phyloP scores from a whole-genome alignment of 1,140 invertebrate genomes.

The Drosophila navojoa region DNA sequence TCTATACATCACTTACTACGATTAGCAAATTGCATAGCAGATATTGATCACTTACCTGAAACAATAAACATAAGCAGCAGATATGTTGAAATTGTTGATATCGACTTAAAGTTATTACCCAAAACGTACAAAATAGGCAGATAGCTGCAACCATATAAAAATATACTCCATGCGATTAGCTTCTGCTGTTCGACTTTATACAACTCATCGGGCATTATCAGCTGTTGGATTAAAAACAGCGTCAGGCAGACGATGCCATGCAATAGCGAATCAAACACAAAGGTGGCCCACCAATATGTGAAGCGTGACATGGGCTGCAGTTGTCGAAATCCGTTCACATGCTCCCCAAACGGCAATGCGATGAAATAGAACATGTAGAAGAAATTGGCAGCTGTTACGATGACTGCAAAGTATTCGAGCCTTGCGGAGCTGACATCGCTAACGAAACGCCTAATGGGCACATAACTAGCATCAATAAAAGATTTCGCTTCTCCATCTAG shows the following conservation, averaged over 20 bases:
- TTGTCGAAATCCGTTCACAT: conserved; percentile 72
- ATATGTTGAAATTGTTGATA: conserved; percentile 79
- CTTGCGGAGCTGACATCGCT: conserved; percentile 67
- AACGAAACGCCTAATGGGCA: conserved; percentile 62
- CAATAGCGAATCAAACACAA: conserved; percentile 63
- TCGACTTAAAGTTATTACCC: conserved; percentile 72
- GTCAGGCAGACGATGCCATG: conserved; percentile 39
- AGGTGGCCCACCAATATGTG: conserved; percentile 67
- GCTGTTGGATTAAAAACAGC: conserved; percentile 43
- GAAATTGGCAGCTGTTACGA: conserved; percentile 70
- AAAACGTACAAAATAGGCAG: conserved; percentile 74
- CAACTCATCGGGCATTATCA: conserved; percentile 65
- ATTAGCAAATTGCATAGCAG: neutral
- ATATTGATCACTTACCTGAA: conserved; percentile 56
- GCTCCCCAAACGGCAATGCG: conserved; percentile 71
- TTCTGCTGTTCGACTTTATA: conserved; percentile 50
- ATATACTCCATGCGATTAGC: conserved; percentile 57
- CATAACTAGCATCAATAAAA: conserved; percentile 61
- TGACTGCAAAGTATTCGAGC: conserved; percentile 70
- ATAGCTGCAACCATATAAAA: conserved; percentile 76
- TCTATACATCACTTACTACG: too few relatives aligned
- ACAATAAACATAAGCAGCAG: conserved; percentile 74
- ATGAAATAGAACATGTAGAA: conserved; percentile 79
- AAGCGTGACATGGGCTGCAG: conserved; percentile 71
- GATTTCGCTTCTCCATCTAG: neutral